Evolutionary conservation across 53 echinoderm and acorn worm genomes (phyloP), one percentile per base, ranked within the genome.

Genomic region (Henricia sp.): DNA sequence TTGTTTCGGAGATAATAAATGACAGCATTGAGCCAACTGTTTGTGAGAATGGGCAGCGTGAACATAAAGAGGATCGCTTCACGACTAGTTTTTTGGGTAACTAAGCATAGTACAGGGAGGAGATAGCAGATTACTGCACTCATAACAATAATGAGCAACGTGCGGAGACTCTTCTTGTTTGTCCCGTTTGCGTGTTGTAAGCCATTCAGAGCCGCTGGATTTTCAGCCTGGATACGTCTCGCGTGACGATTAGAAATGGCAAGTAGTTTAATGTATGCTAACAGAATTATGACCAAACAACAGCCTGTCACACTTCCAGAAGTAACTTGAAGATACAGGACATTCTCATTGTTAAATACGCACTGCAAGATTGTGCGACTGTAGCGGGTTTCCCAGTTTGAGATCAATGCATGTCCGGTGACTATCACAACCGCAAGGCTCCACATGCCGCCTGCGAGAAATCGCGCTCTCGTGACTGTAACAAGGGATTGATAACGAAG

Each of bases 1-100:
- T 5, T 57, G 25, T 74, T 74, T 53, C 74, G 36, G 55, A 74
- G 74, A 40, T 55, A 74, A 56, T 74, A 74, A 41, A 74, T 53
- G 57, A 74, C 19, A 9, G 34, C 29, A 1, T 74, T 74, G 24
- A 74, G 34, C 74, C 74, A 74, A 52, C 74, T 74, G 74, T 37
- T 40, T 1, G 34, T 54, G 3, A 74, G 74, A 32, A 37, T 23
- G 20, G 74, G 57, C 39, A 74, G 25, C 10, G 17, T 13, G 6
- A 74, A 38, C 57, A 74, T 29, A 37, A 55, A 54, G 19, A 9
- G 70, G 29, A 70, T 13, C 10, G 70, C 70, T 12, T 17, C 50
- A 46, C 8, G 66, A 30, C 21, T 65, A 67, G 12, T 65, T 50
- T 28, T 82, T 82, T 37, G 4, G 16, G 56, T 9, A 0, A 30